These are phyloP conservation scores for Anoplius nigerrimus DNA, from an alignment of 2,888 invertebrate species.

Conservation along the genomic window DNA sequence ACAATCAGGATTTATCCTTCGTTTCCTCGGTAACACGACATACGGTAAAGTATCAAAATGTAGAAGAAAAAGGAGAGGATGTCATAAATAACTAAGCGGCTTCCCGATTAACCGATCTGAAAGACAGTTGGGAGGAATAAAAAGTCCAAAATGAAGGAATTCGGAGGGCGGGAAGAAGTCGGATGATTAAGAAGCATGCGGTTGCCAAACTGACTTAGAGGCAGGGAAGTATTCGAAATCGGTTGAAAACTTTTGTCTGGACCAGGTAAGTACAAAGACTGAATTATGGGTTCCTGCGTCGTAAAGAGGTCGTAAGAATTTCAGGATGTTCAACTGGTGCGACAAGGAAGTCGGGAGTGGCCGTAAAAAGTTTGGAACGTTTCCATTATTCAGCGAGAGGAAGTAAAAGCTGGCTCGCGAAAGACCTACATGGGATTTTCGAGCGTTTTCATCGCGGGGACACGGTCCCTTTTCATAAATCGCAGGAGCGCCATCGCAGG, in stretches of 20 bases:
- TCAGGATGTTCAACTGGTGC: conserved; percentile 16
- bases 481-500: conserved; percentile 26
- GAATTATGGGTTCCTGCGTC: conserved; percentile 28
- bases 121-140: too few species aligned
- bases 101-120: too few species aligned
- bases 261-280: conserved; percentile 13
- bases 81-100: too few species aligned
- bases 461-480: conserved; percentile 26
- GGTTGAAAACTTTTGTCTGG: conserved; percentile 5
- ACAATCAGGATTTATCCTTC: too few species aligned
- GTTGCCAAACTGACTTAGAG: background rate
- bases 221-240: conserved; percentile 1
- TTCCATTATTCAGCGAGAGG: conserved; percentile 39
- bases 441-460: conserved; percentile 30
- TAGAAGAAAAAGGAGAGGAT: too few species aligned
- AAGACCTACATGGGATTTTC: conserved; percentile 26
- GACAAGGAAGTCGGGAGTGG: conserved; percentile 16
- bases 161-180: background rate
- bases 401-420: conserved; percentile 22
- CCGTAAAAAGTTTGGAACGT: conserved; percentile 45
- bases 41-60: too few species aligned
- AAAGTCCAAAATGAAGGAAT: background rate
- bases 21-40: too few species aligned
- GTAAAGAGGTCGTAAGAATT: conserved; percentile 31
- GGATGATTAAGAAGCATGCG: background rate